Evolutionary conservation across 2,113 vertebrate genomes (phyloP).

Genomic region (Pomatostomus ruficeps): DNA sequence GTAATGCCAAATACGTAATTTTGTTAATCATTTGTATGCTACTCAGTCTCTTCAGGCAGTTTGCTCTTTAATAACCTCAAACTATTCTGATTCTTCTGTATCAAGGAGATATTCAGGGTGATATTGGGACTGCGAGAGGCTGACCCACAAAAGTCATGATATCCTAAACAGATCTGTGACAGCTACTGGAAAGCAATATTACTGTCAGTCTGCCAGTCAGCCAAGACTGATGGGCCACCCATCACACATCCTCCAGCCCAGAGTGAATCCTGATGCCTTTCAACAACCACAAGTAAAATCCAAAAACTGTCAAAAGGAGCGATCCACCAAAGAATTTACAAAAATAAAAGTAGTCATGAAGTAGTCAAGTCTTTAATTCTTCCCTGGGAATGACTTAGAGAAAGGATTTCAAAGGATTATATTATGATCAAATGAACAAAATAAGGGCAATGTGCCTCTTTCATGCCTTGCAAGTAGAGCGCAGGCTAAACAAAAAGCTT

Average conservation of each 20-base stretch:
- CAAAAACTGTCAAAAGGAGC: neutral
- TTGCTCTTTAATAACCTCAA: neutral
- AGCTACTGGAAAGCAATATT: neutral
- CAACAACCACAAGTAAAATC: neutral
- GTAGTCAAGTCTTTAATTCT: neutral
- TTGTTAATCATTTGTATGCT: neutral
- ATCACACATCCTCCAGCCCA: neutral
- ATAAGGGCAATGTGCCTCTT: neutral
- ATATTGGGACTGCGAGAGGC: neutral
- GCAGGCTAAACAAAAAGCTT: neutral
- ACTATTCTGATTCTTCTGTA: neutral
- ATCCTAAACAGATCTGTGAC: neutral
- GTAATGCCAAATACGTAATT: neutral
- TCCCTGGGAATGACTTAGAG: neutral
- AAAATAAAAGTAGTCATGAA: neutral
- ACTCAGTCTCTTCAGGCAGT: neutral
- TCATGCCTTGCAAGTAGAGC: neutral
- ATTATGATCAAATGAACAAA: neutral
- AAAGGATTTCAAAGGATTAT: constrained; percentile 1
- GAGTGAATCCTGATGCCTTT: neutral
- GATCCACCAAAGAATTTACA: neutral
- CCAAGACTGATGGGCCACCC: neutral
- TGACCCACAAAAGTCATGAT: neutral
- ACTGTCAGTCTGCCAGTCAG: neutral
- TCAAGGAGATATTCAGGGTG: neutral